These are phyloP conservation scores for Philereme vetulata DNA, from an alignment of 2,888 invertebrate species.

Conservation along the genomic window DNA sequence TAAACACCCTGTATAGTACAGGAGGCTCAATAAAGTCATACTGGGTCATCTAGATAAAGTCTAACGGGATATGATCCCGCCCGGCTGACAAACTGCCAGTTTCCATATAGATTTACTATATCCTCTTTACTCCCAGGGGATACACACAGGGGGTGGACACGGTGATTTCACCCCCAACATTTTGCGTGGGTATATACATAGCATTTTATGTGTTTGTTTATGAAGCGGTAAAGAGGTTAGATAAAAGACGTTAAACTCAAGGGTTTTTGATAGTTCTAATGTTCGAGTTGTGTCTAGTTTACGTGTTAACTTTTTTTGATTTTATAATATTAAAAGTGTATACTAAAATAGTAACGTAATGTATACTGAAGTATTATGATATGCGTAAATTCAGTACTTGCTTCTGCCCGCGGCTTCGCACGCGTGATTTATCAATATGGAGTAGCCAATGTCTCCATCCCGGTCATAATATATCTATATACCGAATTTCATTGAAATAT, in stretches of 20 bases:
- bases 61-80: constrained; percentile 41
- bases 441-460: too few relatives aligned
- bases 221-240: constrained; percentile 30
- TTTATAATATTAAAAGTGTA: too few relatives aligned
- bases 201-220: constrained; percentile 40
- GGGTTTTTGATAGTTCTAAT: constrained; percentile 16
- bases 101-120: constrained; percentile 47
- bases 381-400: too few relatives aligned
- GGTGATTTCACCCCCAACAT: constrained; percentile 29
- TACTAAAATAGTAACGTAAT: too few relatives aligned
- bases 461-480: too few relatives aligned
- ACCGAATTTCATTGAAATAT: too few relatives aligned
- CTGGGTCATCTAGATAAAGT: constrained; percentile 47
- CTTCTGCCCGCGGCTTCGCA: too few relatives aligned
- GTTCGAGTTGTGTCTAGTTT: not conserved
- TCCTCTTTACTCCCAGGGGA: constrained; percentile 14
- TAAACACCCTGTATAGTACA: constrained; percentile 25
- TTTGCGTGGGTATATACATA: constrained; percentile 33
- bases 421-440: too few relatives aligned
- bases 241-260: constrained; percentile 16
- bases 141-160: constrained; percentile 19
- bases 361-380: too few relatives aligned
- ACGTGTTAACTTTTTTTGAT: too few relatives aligned
- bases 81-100: constrained; percentile 47
- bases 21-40: constrained; percentile 34